Conservation (phyloP, 2,113 vertebrate genomes). For the Boleophthalmus pectinirostris region DNA sequence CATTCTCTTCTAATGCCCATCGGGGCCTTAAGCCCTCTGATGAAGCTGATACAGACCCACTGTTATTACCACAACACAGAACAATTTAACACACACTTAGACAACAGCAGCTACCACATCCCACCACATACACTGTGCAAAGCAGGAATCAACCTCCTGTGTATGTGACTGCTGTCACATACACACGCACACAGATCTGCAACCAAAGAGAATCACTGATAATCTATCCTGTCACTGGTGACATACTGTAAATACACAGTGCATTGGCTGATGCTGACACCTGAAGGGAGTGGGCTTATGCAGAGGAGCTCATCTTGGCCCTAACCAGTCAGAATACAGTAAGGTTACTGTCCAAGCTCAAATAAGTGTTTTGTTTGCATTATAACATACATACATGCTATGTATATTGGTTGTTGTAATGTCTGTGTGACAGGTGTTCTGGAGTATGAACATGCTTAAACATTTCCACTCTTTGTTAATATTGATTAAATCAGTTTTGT, state of each 20-base stretch:
- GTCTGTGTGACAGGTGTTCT: no score
- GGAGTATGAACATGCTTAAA: constrained; percentile 15
- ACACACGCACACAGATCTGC: constrained; percentile 51
- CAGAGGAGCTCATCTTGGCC: constrained; percentile 41
- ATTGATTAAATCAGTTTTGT: constrained; percentile 26
- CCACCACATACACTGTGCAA: constrained; percentile 19
- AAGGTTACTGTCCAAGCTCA: no score
- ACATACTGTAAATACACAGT: constrained; percentile 1
- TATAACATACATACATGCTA: background rate
- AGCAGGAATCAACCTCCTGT: constrained; percentile 36
- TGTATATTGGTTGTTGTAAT: constrained; percentile 9
- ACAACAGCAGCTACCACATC: constrained; percentile 13
- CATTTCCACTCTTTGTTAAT: constrained; percentile 8
- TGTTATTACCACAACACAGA: constrained; percentile 77
- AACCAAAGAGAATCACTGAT: background rate
- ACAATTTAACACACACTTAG: constrained; percentile 56
- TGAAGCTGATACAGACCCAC: constrained; percentile 73
- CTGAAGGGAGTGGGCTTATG: constrained; percentile 10
- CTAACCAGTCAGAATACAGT: no score
- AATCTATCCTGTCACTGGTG: background rate
- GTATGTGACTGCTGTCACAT: constrained; percentile 45
- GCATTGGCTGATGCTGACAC: background rate
- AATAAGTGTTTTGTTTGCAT: constrained; percentile 31
- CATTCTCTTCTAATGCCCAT: constrained; percentile 69
- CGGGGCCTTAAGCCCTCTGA: constrained; percentile 72